These are phyloP conservation scores for Monoplex corrugatus DNA, from an alignment of 2,888 invertebrate genomes.

Conservation along the genomic window DNA sequence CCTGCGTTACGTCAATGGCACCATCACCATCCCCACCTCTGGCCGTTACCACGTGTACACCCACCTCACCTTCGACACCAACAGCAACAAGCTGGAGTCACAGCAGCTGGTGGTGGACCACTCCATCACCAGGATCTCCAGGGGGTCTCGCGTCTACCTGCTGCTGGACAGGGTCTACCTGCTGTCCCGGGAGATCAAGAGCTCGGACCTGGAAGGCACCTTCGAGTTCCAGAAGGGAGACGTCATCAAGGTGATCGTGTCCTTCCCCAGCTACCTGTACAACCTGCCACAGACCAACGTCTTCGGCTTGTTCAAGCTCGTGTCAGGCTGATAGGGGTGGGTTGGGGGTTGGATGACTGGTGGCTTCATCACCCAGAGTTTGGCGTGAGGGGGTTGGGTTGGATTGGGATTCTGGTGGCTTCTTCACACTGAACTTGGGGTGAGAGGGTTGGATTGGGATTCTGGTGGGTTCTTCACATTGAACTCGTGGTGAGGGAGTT, in stretches of 20 bases:
- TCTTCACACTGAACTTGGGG: no score
- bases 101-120: constrained; percentile 51
- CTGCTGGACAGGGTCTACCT: constrained; percentile 51
- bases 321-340: constrained; percentile 1
- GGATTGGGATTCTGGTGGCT: no score
- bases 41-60: constrained; percentile 57
- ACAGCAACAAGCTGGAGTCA: constrained; percentile 38
- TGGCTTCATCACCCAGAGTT: no score
- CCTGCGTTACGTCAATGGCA: constrained; percentile 51
- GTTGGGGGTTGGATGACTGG: no score
- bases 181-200: constrained; percentile 45
- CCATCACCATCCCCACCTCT: constrained; percentile 46
- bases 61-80: constrained; percentile 56
- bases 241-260: constrained; percentile 48
- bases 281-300: constrained; percentile 50
- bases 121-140: constrained; percentile 38
- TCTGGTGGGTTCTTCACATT: no score
- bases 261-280: constrained; percentile 52
- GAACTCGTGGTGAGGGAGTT: no score
- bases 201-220: constrained; percentile 51
- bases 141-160: constrained; percentile 33
- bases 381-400: no score
- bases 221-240: constrained; percentile 54
- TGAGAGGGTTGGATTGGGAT: no score
- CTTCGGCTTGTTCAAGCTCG: constrained; percentile 54